Evolutionary conservation across 1,140 invertebrate species (phyloP).

Genomic region (Drosophila kikkawai): DNA sequence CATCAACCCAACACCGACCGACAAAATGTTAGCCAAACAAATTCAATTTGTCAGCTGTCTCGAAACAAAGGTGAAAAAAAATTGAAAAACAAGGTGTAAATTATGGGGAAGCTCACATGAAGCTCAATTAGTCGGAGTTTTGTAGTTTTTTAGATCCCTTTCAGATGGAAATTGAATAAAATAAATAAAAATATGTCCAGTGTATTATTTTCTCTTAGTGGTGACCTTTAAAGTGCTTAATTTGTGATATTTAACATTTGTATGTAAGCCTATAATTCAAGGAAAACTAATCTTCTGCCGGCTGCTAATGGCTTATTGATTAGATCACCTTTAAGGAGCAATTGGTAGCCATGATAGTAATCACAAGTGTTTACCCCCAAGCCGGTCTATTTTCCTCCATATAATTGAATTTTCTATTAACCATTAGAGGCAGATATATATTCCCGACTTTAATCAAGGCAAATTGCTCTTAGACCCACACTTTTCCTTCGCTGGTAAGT

Average conservation of each 20-base stretch:
- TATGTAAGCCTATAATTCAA: background rate
- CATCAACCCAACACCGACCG: slow-evolving; percentile 34
- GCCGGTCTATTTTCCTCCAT: slow-evolving; percentile 14
- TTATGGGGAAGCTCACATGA: background rate
- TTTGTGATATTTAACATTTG: background rate
- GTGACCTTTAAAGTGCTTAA: slow-evolving; percentile 11
- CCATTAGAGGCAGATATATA: slow-evolving; percentile 13
- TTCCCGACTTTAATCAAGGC: slow-evolving; percentile 20
- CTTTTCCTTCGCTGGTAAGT: slow-evolving; percentile 10
- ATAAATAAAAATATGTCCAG: background rate
- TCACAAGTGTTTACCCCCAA: slow-evolving; percentile 25
- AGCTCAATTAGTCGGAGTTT: background rate
- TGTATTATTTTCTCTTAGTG: background rate
- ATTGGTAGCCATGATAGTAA: background rate
- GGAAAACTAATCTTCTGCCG: background rate
- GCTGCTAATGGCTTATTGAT: slow-evolving; percentile 22
- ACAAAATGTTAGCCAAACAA: slow-evolving; percentile 47
- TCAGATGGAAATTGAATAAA: background rate
- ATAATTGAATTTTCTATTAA: slow-evolving; percentile 36
- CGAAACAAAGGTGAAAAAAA: slow-evolving; percentile 1
- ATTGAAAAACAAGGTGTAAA: slow-evolving; percentile 11
- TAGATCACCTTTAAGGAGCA: slow-evolving; percentile 16
- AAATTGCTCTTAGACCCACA: slow-evolving; percentile 16
- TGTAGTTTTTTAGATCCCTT: background rate
- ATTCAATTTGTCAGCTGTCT: slow-evolving; percentile 50